Evolutionary conservation across 2,113 vertebrate genomes (phyloP).

Genomic region (Phaethon lepturus): DNA sequence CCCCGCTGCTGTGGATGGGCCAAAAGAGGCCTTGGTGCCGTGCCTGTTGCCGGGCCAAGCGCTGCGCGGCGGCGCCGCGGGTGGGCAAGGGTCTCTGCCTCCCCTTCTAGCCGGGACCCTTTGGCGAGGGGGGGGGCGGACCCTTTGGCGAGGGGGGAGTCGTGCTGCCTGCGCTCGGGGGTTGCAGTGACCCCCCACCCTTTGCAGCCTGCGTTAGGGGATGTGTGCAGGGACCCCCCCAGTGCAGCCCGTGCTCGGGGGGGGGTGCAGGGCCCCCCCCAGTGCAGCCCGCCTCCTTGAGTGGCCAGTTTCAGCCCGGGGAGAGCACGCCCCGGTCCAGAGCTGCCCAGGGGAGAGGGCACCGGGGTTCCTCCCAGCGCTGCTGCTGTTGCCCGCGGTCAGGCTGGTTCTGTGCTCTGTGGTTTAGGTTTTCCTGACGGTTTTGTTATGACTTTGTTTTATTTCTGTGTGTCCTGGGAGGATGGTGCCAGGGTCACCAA

Average conservation of each 20-base stretch:
- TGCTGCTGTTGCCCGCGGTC: too few relatives aligned
- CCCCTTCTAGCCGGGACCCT: not conserved
- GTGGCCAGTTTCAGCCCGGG: rapidly evolving
- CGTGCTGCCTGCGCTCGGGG: not conserved
- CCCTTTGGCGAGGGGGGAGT: not conserved
- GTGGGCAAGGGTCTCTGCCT: not conserved
- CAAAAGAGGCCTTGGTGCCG: not conserved
- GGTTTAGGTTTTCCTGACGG: not conserved
- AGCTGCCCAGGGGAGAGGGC: rapidly evolving
- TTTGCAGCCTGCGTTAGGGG: not conserved
- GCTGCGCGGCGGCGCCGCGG: not conserved
- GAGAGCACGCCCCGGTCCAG: rapidly evolving
- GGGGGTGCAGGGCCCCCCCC: not conserved
- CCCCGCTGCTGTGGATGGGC: rapidly evolving
- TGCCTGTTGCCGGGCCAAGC: not conserved
- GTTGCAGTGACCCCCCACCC: not conserved
- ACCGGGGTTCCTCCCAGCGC: not conserved
- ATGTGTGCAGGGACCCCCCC: not conserved
- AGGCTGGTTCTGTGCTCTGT: rapidly evolving
- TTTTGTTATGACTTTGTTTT: not conserved
- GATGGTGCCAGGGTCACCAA: rapidly evolving
- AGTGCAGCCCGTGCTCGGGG: not conserved
- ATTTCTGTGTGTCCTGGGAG: not conserved
- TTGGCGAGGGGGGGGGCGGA: not conserved
- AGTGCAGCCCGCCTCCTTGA: not conserved